Percentiles rank a stretch among this genome's conserved stretches.
phyloP scores from a whole-genome alignment of 2,797 vertebrate genomes.

The Meda fulgida region DNA sequence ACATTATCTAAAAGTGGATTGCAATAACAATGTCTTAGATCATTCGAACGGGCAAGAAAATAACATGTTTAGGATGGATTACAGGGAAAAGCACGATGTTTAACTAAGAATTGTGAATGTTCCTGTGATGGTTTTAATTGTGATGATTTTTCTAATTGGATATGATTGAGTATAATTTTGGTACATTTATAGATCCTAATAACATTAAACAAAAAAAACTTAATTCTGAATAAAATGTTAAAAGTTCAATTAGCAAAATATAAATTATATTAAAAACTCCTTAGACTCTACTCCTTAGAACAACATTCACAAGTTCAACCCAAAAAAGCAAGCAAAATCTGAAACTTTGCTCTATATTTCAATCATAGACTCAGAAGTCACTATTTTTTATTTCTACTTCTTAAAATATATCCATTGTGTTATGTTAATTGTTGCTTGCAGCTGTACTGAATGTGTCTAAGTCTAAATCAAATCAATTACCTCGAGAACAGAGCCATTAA shows the following conservation, averaged over 20 bases:
- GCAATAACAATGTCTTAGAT: neutral
- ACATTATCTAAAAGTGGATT: neutral
- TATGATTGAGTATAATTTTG: neutral
- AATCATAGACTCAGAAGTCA: neutral
- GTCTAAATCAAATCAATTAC: neutral
- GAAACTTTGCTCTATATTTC: neutral
- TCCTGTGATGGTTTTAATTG: neutral
- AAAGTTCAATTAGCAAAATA: neutral
- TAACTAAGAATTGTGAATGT: neutral
- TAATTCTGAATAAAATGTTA: neutral
- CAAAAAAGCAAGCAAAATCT: neutral
- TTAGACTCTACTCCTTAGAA: neutral
- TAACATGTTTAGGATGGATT: neutral
- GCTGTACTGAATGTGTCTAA: too few species aligned
- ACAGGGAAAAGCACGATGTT: neutral
- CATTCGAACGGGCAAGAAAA: neutral
- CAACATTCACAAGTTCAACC: neutral
- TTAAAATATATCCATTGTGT: neutral
- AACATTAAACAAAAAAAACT: neutral
- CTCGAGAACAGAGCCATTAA: constrained; percentile 2
- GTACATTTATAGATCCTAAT: neutral
- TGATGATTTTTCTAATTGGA: neutral
- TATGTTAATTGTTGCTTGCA: neutral
- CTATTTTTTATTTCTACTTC: neutral
- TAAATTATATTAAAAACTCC: neutral